A percentile compares a stretch with the other conserved stretches of the same genome.
phyloP scores from a whole-genome alignment of 2,888 invertebrate species.

The Cephus runcator region DNA sequence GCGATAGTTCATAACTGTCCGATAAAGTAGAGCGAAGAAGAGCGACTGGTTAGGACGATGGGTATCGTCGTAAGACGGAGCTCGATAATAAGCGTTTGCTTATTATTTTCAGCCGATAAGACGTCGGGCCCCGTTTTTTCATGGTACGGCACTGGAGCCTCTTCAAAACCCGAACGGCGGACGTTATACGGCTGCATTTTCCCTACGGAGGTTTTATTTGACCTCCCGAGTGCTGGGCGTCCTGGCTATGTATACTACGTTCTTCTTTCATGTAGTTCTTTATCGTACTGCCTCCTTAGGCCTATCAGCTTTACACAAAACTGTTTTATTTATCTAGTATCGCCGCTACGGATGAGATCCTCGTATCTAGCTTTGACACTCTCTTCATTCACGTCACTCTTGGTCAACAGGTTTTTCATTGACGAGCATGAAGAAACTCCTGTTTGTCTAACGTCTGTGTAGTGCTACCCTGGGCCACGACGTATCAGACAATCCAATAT shows the following conservation, averaged over 20 bases:
- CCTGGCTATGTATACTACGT: background rate
- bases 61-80: background rate
- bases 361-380: background rate
- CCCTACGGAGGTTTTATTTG: conserved; percentile 1
- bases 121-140: conserved; percentile 5
- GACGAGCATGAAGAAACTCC: background rate
- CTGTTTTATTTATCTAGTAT: conserved; percentile 8
- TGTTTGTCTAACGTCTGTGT: background rate
- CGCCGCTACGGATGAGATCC: background rate
- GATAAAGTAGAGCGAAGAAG: background rate
- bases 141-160: background rate
- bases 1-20: background rate
- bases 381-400: conserved; percentile 3
- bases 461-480: background rate
- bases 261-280: conserved; percentile 3
- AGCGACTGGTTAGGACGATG: background rate
- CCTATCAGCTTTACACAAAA: conserved; percentile 17
- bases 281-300: background rate
- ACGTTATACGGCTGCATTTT: conserved; percentile 1
- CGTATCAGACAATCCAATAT: background rate
- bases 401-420: background rate
- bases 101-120: conserved; percentile 21
- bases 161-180: background rate
- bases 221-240: background rate
- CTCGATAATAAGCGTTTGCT: conserved; percentile 8